Evolutionary conservation across 2,888 invertebrate genomes (phyloP).

Genomic region (Pterobdella sp.): DNA sequence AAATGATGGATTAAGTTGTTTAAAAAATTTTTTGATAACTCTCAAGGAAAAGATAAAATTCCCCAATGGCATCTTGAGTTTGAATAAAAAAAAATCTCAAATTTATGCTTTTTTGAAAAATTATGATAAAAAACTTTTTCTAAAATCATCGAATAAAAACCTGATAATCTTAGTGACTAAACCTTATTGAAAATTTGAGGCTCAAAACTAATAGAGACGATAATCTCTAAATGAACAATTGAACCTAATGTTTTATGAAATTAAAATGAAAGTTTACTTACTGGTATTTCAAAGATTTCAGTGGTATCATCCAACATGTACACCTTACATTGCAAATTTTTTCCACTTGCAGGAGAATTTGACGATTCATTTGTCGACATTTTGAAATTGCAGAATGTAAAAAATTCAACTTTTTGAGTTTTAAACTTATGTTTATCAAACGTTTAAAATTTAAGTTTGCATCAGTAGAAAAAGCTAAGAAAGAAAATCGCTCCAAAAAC

Average conservation of each 20-base stretch:
- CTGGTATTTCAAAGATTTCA: conserved; percentile 48
- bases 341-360: conserved; percentile 45
- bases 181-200: no score
- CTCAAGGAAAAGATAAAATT: no score
- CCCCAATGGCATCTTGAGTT: no score
- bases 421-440: background rate
- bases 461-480: background rate
- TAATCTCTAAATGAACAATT: no score
- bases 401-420: background rate
- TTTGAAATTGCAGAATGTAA: background rate
- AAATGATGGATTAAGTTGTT: no score
- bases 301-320: conserved; percentile 47
- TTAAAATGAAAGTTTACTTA: conserved; percentile 34
- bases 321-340: conserved; percentile 45
- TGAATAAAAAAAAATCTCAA: background rate
- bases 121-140: background rate
- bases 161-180: no score
- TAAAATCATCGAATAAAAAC: background rate
- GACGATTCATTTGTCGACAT: background rate
- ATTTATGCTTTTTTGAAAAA: background rate
- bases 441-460: background rate
- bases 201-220: no score
- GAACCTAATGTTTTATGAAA: background rate
- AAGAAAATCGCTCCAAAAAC: background rate
- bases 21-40: no score